phyloP scores from a whole-genome alignment of 2,113 vertebrate species.

The Taxidea taxus region DNA sequence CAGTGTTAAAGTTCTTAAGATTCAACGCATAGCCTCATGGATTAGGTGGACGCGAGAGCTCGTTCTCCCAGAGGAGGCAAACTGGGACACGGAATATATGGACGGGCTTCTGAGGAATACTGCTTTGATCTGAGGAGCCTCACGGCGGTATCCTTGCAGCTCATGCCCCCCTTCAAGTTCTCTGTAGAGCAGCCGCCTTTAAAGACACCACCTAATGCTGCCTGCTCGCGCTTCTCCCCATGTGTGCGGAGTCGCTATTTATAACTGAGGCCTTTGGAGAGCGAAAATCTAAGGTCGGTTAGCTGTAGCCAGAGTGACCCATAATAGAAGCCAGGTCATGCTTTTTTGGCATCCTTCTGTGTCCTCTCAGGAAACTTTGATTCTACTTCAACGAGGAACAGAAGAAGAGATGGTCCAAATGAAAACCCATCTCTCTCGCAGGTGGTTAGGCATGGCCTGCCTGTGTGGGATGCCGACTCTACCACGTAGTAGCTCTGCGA shows the following conservation, averaged over 20 bases:
- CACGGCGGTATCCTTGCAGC: neutral
- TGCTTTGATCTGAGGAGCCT: constrained; percentile 56
- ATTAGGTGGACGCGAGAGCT: neutral
- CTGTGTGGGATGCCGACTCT: neutral
- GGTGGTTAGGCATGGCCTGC: neutral
- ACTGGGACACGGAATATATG: constrained; percentile 49
- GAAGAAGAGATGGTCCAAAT: neutral
- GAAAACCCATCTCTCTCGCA: neutral
- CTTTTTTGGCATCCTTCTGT: constrained; percentile 40
- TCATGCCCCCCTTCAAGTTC: constrained; percentile 54
- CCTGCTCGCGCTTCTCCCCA: neutral
- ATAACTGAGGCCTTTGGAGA: constrained; percentile 51
- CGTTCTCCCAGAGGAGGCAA: constrained; percentile 28
- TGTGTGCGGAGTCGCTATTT: constrained; percentile 58
- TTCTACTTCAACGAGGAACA: constrained; percentile 44
- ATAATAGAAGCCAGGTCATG: constrained; percentile 27
- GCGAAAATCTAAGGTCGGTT: constrained; percentile 50
- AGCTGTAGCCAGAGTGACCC: constrained; percentile 42
- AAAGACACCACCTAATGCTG: neutral
- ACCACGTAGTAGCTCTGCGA: neutral
- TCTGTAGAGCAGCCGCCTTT: constrained; percentile 50
- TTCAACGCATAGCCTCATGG: constrained; percentile 3
- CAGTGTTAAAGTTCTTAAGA: constrained; percentile 13
- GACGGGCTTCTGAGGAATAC: constrained; percentile 34
- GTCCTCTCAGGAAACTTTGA: constrained; percentile 57